Evolutionary conservation across 2,888 invertebrate genomes (phyloP).

Genomic region (Xylophagus ater): DNA sequence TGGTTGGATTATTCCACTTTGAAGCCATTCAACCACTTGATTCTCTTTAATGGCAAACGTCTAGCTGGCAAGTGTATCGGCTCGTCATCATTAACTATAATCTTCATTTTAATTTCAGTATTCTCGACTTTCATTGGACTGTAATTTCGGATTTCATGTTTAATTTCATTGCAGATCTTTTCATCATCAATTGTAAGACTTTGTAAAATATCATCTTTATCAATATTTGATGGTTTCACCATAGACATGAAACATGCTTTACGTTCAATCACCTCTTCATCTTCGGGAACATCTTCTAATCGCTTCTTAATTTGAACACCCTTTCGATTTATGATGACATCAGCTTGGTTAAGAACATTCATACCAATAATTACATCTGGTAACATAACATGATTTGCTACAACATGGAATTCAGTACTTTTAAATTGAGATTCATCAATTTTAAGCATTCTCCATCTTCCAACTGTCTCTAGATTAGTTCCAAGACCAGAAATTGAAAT

Average conservation of each 20-base stretch:
- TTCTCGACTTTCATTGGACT: background rate
- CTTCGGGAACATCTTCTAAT: too few relatives aligned
- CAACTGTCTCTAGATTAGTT: background rate
- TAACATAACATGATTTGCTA: background rate
- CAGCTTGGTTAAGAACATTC: background rate
- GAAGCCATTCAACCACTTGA: background rate
- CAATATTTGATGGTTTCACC: too few relatives aligned
- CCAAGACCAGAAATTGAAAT: slow-evolving; percentile 5
- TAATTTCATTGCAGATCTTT: too few relatives aligned
- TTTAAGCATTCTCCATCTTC: background rate
- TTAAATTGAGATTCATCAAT: slow-evolving; percentile 4
- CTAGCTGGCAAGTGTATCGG: slow-evolving; percentile 1
- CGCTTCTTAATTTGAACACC: slow-evolving; percentile 10
- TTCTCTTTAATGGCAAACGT: background rate
- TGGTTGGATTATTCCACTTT: background rate
- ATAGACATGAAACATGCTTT: too few relatives aligned
- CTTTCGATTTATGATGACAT: background rate
- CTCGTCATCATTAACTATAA: slow-evolving; percentile 1
- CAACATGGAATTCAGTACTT: slow-evolving; percentile 2
- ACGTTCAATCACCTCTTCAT: too few relatives aligned
- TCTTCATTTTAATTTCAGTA: slow-evolving; percentile 6
- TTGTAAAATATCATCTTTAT: too few relatives aligned
- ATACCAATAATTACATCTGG: slow-evolving; percentile 10
- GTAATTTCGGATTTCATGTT: slow-evolving; percentile 3
- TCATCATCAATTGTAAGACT: too few relatives aligned